Evolutionary conservation across 2,888 invertebrate species (phyloP).

Genomic region (Aporophyla lueneburgensis): DNA sequence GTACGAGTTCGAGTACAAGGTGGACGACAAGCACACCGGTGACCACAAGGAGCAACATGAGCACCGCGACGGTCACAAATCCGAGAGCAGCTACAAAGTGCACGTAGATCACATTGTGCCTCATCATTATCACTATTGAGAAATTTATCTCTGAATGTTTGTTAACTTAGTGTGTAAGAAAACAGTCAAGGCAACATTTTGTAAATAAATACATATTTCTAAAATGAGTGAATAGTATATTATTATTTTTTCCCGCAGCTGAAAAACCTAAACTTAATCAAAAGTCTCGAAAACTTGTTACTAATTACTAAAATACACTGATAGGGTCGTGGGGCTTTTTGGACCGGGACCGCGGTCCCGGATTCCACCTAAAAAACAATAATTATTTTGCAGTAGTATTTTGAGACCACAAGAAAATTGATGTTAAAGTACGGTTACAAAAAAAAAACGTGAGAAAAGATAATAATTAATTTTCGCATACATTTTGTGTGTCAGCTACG

Average conservation of each 20-base stretch:
- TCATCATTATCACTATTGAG: conserved; percentile 61
- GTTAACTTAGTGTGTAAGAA: conserved; percentile 35
- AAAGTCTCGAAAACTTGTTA: too few species aligned
- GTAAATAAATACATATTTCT: conserved; percentile 32
- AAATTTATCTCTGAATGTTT: background rate
- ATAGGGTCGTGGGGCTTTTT: too few species aligned
- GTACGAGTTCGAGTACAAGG: conserved; percentile 77
- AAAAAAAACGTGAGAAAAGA: too few species aligned
- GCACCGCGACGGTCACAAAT: conserved; percentile 89
- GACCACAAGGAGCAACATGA: conserved; percentile 89
- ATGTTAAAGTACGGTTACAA: too few species aligned
- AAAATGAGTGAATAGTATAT: background rate
- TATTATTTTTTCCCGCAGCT: background rate
- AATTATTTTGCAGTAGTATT: too few species aligned
- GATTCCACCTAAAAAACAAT: too few species aligned
- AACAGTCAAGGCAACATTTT: conserved; percentile 1
- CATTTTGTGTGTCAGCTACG: too few species aligned
- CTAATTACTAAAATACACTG: too few species aligned
- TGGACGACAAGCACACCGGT: conserved; percentile 90
- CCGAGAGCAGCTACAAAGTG: conserved; percentile 90
- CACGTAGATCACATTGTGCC: conserved; percentile 79
- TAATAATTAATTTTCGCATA: too few species aligned
- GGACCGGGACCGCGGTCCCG: too few species aligned
- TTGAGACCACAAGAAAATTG: too few species aligned
- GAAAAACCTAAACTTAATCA: too few species aligned